Evolutionary conservation across 2,113 vertebrate genomes (phyloP).

Genomic region (Amblyopsis rosae): DNA sequence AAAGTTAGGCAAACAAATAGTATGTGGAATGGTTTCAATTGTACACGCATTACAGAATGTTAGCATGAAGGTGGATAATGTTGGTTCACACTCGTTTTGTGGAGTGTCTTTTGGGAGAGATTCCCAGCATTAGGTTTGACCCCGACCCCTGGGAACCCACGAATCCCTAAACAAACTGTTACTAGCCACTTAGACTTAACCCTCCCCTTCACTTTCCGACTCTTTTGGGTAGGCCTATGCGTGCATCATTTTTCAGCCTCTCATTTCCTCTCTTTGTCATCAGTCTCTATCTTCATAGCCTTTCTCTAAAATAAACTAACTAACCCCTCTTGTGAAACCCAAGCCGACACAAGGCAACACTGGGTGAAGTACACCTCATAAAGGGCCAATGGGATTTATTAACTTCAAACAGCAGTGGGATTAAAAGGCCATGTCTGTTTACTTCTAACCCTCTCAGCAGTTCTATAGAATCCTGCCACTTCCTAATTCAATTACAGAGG

Average conservation of each 20-base stretch:
- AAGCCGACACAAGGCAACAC: constrained; percentile 59
- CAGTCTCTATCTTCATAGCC: constrained; percentile 47
- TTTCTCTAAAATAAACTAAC: constrained; percentile 64
- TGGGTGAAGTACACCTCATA: constrained; percentile 62
- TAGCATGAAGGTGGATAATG: background rate
- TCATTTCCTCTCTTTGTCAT: constrained; percentile 40
- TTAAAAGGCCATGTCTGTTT: constrained; percentile 73
- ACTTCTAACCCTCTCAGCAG: constrained; percentile 68
- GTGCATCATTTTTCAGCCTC: constrained; percentile 17
- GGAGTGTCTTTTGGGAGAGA: constrained; percentile 25
- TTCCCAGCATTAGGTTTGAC: constrained; percentile 42
- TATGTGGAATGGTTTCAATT: no score
- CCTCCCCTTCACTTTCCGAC: constrained; percentile 10
- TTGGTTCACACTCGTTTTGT: background rate
- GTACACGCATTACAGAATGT: background rate
- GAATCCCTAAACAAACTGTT: constrained; percentile 59
- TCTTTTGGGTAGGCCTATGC: constrained; percentile 16
- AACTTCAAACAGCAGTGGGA: constrained; percentile 65
- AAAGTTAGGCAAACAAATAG: no score
- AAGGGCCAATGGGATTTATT: constrained; percentile 48
- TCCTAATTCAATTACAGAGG: constrained; percentile 73
- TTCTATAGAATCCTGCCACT: constrained; percentile 68
- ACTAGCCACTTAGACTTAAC: constrained; percentile 39
- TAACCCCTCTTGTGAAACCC: constrained; percentile 63
- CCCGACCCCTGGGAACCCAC: constrained; percentile 40